phyloP scores from a whole-genome alignment of 2,888 invertebrate genomes.

The Lysandra coridon region DNA sequence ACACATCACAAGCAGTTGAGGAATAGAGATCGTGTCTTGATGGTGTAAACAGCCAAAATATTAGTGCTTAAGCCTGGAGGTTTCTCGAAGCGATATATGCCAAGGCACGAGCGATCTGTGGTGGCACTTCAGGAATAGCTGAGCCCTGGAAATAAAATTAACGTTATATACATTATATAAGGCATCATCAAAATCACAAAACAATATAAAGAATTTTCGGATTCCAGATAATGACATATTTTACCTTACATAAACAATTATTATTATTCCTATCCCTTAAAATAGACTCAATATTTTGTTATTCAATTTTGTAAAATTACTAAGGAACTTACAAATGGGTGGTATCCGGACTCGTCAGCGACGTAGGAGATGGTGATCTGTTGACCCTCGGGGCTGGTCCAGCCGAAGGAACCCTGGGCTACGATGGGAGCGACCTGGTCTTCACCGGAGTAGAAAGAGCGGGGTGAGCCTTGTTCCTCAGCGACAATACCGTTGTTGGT shows the following conservation, averaged over 20 bases:
- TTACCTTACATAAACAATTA: too few species aligned
- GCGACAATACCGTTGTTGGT: conserved; percentile 83
- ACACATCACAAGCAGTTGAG: background rate
- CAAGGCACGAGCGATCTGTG: conserved; percentile 68
- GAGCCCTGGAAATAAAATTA: conserved; percentile 7
- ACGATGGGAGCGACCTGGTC: conserved; percentile 62
- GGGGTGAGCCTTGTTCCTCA: conserved; percentile 79
- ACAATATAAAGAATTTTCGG: conserved; percentile 51
- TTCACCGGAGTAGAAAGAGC: conserved; percentile 64
- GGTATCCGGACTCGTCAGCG: conserved; percentile 86
- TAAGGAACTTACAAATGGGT: conserved; percentile 71
- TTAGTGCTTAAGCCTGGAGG: background rate
- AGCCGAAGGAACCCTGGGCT: conserved; percentile 76
- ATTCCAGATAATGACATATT: too few species aligned
- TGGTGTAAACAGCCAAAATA: background rate
- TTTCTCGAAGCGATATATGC: conserved; percentile 48
- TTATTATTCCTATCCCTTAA: too few species aligned
- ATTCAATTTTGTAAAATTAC: too few species aligned
- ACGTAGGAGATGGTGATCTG: conserved; percentile 79
- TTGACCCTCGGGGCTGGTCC: conserved; percentile 82
- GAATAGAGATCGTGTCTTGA: background rate
- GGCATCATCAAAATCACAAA: background rate
- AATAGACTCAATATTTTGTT: too few species aligned
- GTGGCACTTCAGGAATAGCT: conserved; percentile 18
- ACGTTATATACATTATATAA: background rate